Conservation (phyloP, 92 coral and sea anemone species). For the Phymanthus crucifer region DNA sequence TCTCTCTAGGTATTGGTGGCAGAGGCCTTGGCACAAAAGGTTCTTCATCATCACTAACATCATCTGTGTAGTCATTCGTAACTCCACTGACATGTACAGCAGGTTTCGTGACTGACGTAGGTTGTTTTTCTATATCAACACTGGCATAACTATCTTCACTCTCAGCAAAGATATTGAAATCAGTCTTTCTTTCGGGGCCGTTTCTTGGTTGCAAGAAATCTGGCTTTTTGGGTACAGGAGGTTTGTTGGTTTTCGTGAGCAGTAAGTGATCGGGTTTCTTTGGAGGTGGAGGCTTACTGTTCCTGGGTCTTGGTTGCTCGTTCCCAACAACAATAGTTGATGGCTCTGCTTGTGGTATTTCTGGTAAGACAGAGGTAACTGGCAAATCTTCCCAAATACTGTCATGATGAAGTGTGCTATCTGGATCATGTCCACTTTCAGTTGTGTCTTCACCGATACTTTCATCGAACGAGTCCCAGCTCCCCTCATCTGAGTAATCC, state of each 20-base stretch:
- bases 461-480: constrained; percentile 45
- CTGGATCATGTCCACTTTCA: not conserved
- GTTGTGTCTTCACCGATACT: constrained; percentile 4
- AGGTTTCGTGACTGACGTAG: not conserved
- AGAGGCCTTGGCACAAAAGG: constrained; percentile 1
- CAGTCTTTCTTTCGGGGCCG: not conserved
- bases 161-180: not conserved
- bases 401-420: not conserved
- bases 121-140: not conserved
- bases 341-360: not conserved
- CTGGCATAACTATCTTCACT: not conserved
- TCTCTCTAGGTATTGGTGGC: not conserved
- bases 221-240: constrained; percentile 35
- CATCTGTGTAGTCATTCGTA: not conserved
- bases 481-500: constrained; percentile 45
- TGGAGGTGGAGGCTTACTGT: constrained; percentile 20
- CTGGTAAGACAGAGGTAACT: not conserved
- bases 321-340: not conserved
- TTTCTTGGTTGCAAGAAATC: constrained; percentile 8
- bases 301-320: not conserved
- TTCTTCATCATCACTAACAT: not conserved
- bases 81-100: not conserved
- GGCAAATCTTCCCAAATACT: not conserved
- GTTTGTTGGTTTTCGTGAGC: constrained; percentile 10
- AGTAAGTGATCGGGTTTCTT: constrained; percentile 21